Conservation (phyloP, 2,797 vertebrate genomes). For the Microchirus variegatus region DNA sequence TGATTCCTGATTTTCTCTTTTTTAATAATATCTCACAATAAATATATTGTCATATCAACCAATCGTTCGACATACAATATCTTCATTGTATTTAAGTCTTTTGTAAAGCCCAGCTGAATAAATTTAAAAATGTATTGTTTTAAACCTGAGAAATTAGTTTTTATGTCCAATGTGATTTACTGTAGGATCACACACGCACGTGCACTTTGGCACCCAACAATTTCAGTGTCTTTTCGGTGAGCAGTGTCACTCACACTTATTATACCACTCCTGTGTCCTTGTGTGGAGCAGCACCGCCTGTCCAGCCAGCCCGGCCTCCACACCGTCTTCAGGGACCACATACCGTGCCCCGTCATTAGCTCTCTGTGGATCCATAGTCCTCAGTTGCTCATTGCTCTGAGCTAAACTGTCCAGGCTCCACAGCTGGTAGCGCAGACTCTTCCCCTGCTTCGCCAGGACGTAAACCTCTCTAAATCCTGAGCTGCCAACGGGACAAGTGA, state of each 20-base stretch:
- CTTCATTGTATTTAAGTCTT: background rate
- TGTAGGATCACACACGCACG: background rate
- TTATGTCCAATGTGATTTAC: too few relatives aligned
- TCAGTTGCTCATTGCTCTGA: slow-evolving; percentile 87
- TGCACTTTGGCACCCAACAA: background rate
- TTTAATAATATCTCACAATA: background rate
- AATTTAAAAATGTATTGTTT: background rate
- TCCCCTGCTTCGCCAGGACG: slow-evolving; percentile 91
- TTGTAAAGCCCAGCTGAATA: slow-evolving; percentile 1
- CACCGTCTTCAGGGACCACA: slow-evolving; percentile 84
- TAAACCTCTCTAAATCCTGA: slow-evolving; percentile 66
- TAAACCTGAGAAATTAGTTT: too few relatives aligned
- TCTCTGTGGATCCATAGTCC: slow-evolving; percentile 83
- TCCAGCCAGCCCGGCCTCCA: slow-evolving; percentile 86
- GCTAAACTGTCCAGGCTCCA: slow-evolving; percentile 82
- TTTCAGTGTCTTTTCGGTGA: background rate
- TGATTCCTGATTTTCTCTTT: background rate
- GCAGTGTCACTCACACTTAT: background rate
- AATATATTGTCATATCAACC: background rate
- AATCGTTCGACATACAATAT: background rate
- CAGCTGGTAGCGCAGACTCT: slow-evolving; percentile 89
- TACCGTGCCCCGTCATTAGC: slow-evolving; percentile 81
- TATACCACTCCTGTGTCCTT: slow-evolving; percentile 24
- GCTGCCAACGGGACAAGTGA: slow-evolving; percentile 33
- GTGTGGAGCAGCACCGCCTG: slow-evolving; percentile 83